phyloP scores from a whole-genome alignment of 2,797 vertebrate species.

The Brachymystax lenok region DNA sequence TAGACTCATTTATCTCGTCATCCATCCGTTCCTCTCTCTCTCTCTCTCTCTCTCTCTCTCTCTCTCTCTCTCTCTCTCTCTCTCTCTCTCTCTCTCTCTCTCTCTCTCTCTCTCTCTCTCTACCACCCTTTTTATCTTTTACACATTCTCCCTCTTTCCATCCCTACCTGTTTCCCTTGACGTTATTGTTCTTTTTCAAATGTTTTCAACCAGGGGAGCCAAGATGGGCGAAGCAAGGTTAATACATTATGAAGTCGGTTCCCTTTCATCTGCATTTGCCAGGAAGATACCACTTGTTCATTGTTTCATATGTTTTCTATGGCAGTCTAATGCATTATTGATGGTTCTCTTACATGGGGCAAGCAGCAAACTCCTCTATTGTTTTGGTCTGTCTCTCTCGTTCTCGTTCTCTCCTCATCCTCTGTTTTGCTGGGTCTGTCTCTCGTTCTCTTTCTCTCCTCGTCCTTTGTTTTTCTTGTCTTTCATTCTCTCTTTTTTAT shows the following conservation, averaged over 20 bases:
- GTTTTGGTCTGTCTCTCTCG: too few species aligned
- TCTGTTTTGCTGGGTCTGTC: too few species aligned
- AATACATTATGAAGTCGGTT: constrained; percentile 64
- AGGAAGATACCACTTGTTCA: constrained; percentile 52
- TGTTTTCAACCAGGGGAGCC: background rate
- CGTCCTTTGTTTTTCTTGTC: too few species aligned
- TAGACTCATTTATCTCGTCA: background rate
- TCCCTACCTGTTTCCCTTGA: background rate
- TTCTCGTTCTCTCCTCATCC: too few species aligned
- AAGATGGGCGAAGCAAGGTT: constrained; percentile 45
- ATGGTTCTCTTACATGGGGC: constrained; percentile 71
- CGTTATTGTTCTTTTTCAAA: constrained; percentile 36
- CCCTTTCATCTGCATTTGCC: constrained; percentile 65
- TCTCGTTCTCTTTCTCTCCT: too few species aligned
- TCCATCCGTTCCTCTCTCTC: background rate
- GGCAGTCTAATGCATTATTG: constrained; percentile 78
- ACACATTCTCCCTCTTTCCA: too few species aligned
- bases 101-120: too few species aligned
- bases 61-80: too few species aligned
- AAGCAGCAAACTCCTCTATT: constrained; percentile 55
- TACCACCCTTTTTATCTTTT: too few species aligned
- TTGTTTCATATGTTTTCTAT: constrained; percentile 65
- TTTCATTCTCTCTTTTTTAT: too few species aligned
- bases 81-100: too few species aligned
- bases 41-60: too few species aligned